Base-by-base conservation (phyloP, 2,888 invertebrate genomes). In the Drosophila antonietae region DNA sequence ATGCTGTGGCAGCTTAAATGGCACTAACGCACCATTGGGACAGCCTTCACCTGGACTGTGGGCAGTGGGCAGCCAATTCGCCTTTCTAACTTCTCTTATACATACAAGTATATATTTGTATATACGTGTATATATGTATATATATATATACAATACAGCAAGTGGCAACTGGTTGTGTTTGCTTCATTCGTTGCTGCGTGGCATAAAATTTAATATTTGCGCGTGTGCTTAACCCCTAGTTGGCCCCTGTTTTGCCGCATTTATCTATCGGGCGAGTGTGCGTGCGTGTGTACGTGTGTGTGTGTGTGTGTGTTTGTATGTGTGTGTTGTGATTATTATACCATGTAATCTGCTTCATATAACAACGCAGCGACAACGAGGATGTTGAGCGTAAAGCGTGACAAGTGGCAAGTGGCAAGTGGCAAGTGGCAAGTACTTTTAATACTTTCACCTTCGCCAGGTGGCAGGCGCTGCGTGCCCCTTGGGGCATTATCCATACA, bases 331-430 rank as follows among this genome's bases (percentile, higher is more conserved):
- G 89, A 88, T 90, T 90, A 90, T 90, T 86, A 89, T 86, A 80
- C 85, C 83, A 78, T 90, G 88, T 86, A 89, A 89, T 89, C 88
- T 84, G 86, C 83, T 86, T 81, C 80, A 84, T 78, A 85, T 81
- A 81, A 79, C 81, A 81, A 79, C 63, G 58, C 72, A 64, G 62
- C 64, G 62, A 68, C 58, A 56, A 76, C 70, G 74, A 59, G 49
- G 56, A 68, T 63, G 70, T 55, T 56, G 56, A 69, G 58, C 73
- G 69, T 75, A 59, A 63, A 72, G 67, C 69, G 79, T 67, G n/a
- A n/a, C n/a, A n/a, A n/a, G 3, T 23, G 23, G 23, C 23, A 23
- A 23, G 23, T 23, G 23, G 23, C 23, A 23, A 23, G 79, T 68
- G 76, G 78, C 73, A 59, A 59, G 59, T 41, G 78, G 84, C 82